Percentiles rank a stretch among this genome's conserved stretches.
Conservation (phyloP, 2,797 vertebrate genomes). For the Squalus acanthias region DNA sequence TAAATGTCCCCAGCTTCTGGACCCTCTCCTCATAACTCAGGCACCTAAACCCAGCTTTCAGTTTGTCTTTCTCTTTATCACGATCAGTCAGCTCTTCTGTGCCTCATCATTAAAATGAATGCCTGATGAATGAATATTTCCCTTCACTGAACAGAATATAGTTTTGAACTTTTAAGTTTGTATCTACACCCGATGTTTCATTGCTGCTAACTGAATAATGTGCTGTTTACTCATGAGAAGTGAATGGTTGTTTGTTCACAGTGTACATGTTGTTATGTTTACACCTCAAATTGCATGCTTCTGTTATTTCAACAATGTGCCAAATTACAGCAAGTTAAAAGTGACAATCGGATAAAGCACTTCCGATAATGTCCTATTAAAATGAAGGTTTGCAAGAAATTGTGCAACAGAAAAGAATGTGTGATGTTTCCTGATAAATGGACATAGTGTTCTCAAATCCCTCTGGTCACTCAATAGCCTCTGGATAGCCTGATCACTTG, state of each 20-base stretch:
- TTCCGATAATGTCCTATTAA: neutral
- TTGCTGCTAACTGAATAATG: neutral
- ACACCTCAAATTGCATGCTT: neutral
- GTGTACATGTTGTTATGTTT: neutral
- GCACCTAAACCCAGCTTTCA: neutral
- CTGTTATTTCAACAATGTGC: slow-evolving; percentile 10
- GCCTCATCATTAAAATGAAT: neutral
- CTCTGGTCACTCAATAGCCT: neutral
- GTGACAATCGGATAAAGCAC: neutral
- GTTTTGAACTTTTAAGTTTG: neutral
- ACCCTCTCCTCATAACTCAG: neutral
- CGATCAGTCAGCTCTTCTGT: neutral
- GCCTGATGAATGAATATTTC: neutral
- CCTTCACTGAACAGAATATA: neutral
- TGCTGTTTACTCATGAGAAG: neutral
- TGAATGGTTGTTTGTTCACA: slow-evolving; percentile 8
- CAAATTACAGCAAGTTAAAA: slow-evolving; percentile 1
- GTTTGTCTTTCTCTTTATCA: neutral
- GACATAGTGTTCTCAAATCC: neutral
- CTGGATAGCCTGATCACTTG: neutral
- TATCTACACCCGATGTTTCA: neutral
- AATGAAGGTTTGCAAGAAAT: neutral
- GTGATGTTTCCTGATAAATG: neutral
- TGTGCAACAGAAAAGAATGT: neutral
- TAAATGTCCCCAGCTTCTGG: neutral